Evolutionary conservation across 2,797 vertebrate species (phyloP).

Genomic region (Kryptopterus vitreolus): DNA sequence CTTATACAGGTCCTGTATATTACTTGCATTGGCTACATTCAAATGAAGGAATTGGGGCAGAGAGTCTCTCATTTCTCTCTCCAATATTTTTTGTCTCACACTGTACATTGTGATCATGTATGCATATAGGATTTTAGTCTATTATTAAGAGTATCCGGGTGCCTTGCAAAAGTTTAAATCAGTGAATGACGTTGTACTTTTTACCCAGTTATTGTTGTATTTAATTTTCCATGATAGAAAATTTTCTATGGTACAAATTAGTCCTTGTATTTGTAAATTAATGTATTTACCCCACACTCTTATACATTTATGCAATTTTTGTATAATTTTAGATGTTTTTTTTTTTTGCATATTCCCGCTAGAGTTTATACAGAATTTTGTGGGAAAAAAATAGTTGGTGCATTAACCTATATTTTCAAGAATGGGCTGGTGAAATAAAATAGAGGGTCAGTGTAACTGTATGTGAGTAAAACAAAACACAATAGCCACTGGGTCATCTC

Average conservation of each 20-base stretch:
- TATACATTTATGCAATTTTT: neutral
- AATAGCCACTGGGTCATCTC: conserved; percentile 76
- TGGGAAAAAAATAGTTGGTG: neutral
- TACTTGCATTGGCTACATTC: conserved; percentile 37
- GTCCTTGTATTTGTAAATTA: too few relatives aligned
- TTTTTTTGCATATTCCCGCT: too few relatives aligned
- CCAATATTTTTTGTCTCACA: neutral
- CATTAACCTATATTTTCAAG: neutral
- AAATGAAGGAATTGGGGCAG: conserved; percentile 35
- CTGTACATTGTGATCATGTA: neutral
- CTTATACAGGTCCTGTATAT: conserved; percentile 38
- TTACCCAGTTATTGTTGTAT: neutral
- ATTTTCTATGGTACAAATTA: too few relatives aligned
- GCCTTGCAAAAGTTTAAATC: neutral
- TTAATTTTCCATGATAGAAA: neutral
- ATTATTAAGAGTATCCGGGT: neutral
- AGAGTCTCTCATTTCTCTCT: neutral
- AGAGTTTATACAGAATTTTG: neutral
- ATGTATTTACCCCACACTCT: too few relatives aligned
- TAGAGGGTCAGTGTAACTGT: conserved; percentile 38
- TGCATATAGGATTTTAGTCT: too few relatives aligned
- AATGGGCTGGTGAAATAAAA: neutral
- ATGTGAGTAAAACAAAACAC: conserved; percentile 38
- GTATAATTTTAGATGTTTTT: too few relatives aligned
- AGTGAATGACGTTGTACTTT: neutral